These are phyloP conservation scores for Drosophila nasuta DNA, from an alignment of 1,140 invertebrate genomes.

Conservation along the genomic window DNA sequence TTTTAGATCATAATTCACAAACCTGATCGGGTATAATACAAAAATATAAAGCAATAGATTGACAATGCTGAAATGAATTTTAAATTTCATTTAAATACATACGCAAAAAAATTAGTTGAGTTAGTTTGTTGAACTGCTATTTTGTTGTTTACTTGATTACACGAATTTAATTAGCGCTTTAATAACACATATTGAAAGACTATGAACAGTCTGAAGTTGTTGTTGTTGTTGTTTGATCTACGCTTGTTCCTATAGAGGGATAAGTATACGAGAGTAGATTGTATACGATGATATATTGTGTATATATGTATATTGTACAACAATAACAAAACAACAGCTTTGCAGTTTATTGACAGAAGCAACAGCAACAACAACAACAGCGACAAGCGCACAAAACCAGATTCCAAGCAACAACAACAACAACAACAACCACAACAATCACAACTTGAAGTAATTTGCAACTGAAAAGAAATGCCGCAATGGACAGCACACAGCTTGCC, in stretches of 20 bases:
- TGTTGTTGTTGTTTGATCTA: conserved; percentile 9
- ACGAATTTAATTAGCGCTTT: too few species aligned
- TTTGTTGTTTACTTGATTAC: neutral
- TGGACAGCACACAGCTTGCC: conserved; percentile 36
- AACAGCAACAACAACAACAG: conserved; percentile 34
- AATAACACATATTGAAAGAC: neutral
- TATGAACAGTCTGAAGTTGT: neutral
- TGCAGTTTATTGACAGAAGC: conserved; percentile 72
- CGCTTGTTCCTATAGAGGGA: conserved; percentile 1
- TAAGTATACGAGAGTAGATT: neutral
- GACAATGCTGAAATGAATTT: too few species aligned
- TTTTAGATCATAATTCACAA: too few species aligned
- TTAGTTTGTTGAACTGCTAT: too few species aligned
- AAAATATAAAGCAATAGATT: too few species aligned
- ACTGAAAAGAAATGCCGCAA: conserved; percentile 73
- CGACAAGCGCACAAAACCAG: conserved; percentile 54
- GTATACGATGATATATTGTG: neutral
- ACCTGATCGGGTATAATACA: too few species aligned
- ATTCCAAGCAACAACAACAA: conserved; percentile 48
- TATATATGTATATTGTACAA: conserved; percentile 18
- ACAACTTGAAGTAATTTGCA: conserved; percentile 78
- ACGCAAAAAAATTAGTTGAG: too few species aligned
- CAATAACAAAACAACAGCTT: conserved; percentile 47
- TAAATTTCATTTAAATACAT: too few species aligned
- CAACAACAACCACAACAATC: conserved; percentile 30